phyloP scores from a whole-genome alignment of 2,888 invertebrate species.

The Pachymerium ferrugineum region DNA sequence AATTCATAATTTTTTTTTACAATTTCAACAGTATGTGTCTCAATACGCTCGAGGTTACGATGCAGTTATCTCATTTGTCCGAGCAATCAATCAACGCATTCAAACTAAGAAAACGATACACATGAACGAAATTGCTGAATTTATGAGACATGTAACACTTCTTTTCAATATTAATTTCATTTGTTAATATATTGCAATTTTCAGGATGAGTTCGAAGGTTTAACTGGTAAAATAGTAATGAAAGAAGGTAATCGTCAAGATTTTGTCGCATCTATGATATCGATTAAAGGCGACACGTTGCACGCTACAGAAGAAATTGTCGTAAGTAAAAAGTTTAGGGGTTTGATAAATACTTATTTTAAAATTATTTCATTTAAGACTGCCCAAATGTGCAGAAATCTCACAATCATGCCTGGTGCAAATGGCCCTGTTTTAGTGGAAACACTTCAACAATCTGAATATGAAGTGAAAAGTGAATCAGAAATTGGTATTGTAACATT shows the following conservation, averaged over 20 bases:
- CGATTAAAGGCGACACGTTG: neutral
- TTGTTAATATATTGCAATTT: neutral
- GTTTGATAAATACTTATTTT: too few relatives aligned
- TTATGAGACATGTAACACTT: neutral
- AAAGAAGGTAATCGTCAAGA: neutral
- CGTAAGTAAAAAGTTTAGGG: too few relatives aligned
- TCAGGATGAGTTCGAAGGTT: neutral
- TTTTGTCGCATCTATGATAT: neutral
- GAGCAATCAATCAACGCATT: neutral
- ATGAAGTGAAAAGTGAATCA: neutral
- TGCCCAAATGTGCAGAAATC: neutral
- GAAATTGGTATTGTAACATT: neutral
- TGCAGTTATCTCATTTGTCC: neutral
- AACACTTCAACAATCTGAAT: neutral
- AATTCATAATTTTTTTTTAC: neutral
- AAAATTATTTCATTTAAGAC: too few relatives aligned
- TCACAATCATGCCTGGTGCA: neutral
- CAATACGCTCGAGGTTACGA: conserved; percentile 5
- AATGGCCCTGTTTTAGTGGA: too few relatives aligned
- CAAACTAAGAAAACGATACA: neutral
- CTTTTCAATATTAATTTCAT: neutral
- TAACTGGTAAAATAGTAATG: neutral
- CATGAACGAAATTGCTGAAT: neutral
- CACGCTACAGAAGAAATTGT: neutral
- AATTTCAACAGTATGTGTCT: neutral